Percentiles rank a stretch among this genome's conserved stretches.
phyloP scores from a whole-genome alignment of 1,140 invertebrate genomes.

The Nymphalis io region DNA sequence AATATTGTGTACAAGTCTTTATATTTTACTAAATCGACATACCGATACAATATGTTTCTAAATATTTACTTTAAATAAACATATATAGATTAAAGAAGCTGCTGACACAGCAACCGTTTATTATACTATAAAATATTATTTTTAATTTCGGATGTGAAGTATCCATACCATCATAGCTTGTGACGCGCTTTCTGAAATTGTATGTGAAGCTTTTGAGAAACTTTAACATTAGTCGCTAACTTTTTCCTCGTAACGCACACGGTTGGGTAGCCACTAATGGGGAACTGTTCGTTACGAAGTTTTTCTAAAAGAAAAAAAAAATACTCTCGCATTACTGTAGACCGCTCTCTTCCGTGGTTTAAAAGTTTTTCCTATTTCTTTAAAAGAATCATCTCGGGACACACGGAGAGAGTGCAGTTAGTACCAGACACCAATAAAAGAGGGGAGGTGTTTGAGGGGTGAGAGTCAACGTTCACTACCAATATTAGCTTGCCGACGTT shows the following conservation, averaged over 20 bases:
- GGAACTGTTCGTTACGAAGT: slow-evolving; percentile 59
- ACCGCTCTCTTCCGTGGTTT: slow-evolving; percentile 49
- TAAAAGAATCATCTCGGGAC: slow-evolving; percentile 20
- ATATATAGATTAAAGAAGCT: too few relatives aligned
- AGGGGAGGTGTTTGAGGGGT: slow-evolving; percentile 28
- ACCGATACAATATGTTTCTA: too few relatives aligned
- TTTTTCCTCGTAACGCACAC: slow-evolving; percentile 70
- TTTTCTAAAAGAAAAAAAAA: slow-evolving; percentile 52
- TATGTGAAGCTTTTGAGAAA: slow-evolving; percentile 68
- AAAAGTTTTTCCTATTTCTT: slow-evolving; percentile 32
- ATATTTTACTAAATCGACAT: too few relatives aligned
- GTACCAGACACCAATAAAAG: slow-evolving; percentile 4
- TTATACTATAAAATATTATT: slow-evolving; percentile 12
- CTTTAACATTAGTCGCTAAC: slow-evolving; percentile 69
- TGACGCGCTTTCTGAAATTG: slow-evolving; percentile 53
- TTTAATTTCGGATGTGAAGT: slow-evolving; percentile 18
- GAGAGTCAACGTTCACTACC: slow-evolving; percentile 44
- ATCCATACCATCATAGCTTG: slow-evolving; percentile 43
- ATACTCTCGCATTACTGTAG: slow-evolving; percentile 48
- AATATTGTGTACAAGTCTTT: too few relatives aligned
- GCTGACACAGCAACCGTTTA: not conserved
- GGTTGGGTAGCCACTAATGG: slow-evolving; percentile 68
- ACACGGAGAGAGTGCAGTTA: not conserved
- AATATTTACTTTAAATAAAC: too few relatives aligned
- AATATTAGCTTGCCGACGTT: slow-evolving; percentile 58